Base-by-base conservation (phyloP, 2,888 invertebrate genomes). In the Troides oblongomaculatus region DNA sequence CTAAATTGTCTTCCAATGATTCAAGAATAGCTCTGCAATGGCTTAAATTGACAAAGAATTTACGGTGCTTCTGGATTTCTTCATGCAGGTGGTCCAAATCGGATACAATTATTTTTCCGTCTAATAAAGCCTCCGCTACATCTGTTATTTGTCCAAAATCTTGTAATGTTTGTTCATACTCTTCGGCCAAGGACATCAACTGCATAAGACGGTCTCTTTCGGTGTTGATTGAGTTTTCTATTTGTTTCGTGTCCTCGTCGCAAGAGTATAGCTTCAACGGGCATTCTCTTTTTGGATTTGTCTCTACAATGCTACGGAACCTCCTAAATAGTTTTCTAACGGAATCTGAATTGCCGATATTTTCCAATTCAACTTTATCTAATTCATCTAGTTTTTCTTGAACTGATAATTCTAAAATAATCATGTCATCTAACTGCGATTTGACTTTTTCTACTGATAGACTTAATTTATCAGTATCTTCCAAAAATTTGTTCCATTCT, bases 31-130 rank as follows among this genome's bases (percentile, higher is more conserved):
- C 96, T 76, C 97, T 94, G 79, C 97, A 97, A 75, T 97, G 97
- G 78, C 97, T 97, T 12, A 98, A 86, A 77, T 97, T 97, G 0
- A 97, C 96, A 81, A 97, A 97, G 92, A 97, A 97, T 80, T 96
- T 97, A 57, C 97, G 94, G 79, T 97, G 97, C 81, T 97, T 97
- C 79, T 97, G 97, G 89, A 97, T 96, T 89, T 97, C 97, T 79
- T 97, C 96, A 79, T 97, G 96, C n/a, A 97, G 88, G 77, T 97
- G 96, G 77, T 96, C 95, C 72, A 97, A 89, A 75, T 95, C 95
- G 56, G 94, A 94, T 0, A 97, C 96, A 10, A 95, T 94, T 50
- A 97, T 95, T 60, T 96, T 95, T 75, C 95, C 95, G 74, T 96
- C 96, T 10, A 97, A 93, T 56, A 97, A 87, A 59, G 95, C 95